These are phyloP conservation scores for Spodoptera picta DNA, from an alignment of 2,888 invertebrate species.

Conservation along the genomic window DNA sequence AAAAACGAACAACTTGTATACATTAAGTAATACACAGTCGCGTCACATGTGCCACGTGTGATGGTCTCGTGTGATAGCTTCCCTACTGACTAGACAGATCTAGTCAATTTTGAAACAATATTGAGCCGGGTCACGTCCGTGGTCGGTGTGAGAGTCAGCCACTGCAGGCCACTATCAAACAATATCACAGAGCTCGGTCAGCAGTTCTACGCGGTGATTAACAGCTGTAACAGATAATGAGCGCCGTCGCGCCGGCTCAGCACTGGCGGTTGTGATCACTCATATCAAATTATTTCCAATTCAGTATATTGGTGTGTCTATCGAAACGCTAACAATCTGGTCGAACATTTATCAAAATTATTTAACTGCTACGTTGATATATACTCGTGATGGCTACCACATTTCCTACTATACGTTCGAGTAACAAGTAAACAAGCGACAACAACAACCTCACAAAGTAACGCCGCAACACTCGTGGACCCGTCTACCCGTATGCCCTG, in stretches of 20 bases:
- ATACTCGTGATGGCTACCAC: neutral
- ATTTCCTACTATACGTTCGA: neutral
- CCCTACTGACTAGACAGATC: neutral
- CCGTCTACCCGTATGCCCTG: slow-evolving; percentile 27
- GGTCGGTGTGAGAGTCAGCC: slow-evolving; percentile 2
- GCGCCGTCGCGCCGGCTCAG: neutral
- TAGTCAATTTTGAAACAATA: too few species aligned
- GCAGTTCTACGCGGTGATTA: slow-evolving; percentile 3
- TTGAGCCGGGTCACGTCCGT: too few species aligned
- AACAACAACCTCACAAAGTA: neutral
- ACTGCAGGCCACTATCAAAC: neutral
- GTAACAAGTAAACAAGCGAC: neutral
- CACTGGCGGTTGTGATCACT: neutral
- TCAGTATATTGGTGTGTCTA: neutral
- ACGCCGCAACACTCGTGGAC: neutral
- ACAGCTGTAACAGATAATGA: slow-evolving; percentile 6
- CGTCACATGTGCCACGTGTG: too few species aligned
- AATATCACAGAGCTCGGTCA: slow-evolving; percentile 8
- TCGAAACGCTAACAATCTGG: too few species aligned
- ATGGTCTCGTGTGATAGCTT: too few species aligned
- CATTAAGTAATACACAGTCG: too few species aligned
- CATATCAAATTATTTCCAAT: neutral
- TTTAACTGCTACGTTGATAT: too few species aligned
- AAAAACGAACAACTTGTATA: too few species aligned
- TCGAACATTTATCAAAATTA: too few species aligned